Evolutionary conservation across 2,888 invertebrate genomes (phyloP), one percentile per base, ranked within the genome.

Genomic region (Cyclophora albipunctata): DNA sequence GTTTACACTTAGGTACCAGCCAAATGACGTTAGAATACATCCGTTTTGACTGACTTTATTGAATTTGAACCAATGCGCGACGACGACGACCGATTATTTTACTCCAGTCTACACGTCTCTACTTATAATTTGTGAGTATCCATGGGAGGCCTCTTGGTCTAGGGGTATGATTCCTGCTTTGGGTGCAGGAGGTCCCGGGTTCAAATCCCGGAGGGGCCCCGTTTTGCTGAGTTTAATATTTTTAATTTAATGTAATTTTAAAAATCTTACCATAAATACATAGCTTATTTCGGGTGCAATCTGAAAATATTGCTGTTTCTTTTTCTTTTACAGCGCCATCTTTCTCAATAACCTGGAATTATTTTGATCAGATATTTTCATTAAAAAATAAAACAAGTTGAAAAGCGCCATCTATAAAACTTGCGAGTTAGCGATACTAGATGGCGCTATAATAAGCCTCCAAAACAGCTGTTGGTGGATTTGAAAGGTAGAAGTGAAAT

Each of bases 171-270:
- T 91, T 91, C 91, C 91, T 91, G 91, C 91, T 91, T 91, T 90
- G 91, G 91, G 91, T 91, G 91, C 91, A 91, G 91, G 91, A 91
- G 91, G 91, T 91, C 91, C 91, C 91, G 91, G 91, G 91, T 91
- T 91, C 91, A 91, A 91, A 91, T 91, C 91, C 91, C 91, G 91
- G 91, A 91, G 90, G 91, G 91, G 91, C 91, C 91, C 91, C 58
- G 41, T 71, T 69, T 71, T 81, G 52, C 34, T 3, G 2, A 2
- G 35, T 5, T 34, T 46, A 7, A 35, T 34, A 47, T 45, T 20
- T 48, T 45, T 46, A 34, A 40, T 5, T 35, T 48, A 35, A 45
- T 51, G 40, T 35, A 7, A 48, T 51, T 37, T 34, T n/a, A 40
- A 34, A 34, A 4, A 40, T 40, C 33, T 34, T 33, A 37, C 2